A percentile compares a stretch with the other conserved stretches of the same genome.
Conservation (phyloP, 2,888 invertebrate species). For the Hedya salicella region DNA sequence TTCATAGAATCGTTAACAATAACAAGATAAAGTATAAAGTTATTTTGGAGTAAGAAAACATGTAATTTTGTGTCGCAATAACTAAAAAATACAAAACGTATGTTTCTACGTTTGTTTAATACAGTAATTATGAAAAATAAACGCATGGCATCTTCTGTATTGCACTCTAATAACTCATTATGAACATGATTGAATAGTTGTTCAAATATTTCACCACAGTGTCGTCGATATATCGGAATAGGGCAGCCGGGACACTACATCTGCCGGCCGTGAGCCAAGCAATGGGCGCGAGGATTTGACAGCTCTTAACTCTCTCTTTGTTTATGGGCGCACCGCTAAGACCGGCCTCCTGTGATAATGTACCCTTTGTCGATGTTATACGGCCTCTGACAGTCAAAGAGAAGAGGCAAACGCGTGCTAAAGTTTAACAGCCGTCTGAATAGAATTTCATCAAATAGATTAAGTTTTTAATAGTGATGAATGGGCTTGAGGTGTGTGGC, state of each 20-base stretch:
- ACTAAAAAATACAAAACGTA: no score
- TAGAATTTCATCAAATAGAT: slow-evolving; percentile 22
- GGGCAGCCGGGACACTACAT: slow-evolving; percentile 64
- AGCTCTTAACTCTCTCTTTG: slow-evolving; percentile 75
- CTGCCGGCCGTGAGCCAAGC: slow-evolving; percentile 75
- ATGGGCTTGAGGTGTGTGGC: slow-evolving; percentile 19
- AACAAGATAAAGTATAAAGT: no score
- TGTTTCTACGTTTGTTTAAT: no score
- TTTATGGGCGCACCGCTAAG: slow-evolving; percentile 60
- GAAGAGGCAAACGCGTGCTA: not conserved
- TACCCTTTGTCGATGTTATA: not conserved
- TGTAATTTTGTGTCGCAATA: no score
- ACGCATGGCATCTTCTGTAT: no score
- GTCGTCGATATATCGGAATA: slow-evolving; percentile 18
- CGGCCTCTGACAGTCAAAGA: not conserved
- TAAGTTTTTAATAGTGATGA: slow-evolving; percentile 2
- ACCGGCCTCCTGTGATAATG: not conserved
- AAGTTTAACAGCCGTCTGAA: slow-evolving; percentile 14
- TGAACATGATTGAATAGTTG: no score
- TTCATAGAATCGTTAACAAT: no score
- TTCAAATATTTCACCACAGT: not conserved
- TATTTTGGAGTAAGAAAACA: no score
- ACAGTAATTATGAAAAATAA: no score
- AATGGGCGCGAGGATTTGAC: slow-evolving; percentile 77
- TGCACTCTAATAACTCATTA: no score